Percentiles rank a stretch among this genome's conserved stretches.
Evolutionary conservation across 1,140 invertebrate species (phyloP).

Genomic region (Drosophila takahashii): DNA sequence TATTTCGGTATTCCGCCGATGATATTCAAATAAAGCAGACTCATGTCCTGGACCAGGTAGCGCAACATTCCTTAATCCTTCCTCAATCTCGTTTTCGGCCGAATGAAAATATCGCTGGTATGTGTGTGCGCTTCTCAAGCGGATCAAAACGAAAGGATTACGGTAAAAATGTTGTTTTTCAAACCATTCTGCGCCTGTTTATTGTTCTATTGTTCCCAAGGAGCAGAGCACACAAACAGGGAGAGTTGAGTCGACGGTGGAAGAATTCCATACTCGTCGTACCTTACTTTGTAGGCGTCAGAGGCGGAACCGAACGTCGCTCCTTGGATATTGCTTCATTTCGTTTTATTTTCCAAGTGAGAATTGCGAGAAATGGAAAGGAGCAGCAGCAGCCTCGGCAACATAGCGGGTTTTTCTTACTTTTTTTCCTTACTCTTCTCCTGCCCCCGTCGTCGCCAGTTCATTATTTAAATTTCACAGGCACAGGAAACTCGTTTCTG

Average conservation of each 20-base stretch:
- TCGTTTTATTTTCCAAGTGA: slow-evolving; percentile 63
- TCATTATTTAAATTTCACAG: slow-evolving; percentile 74
- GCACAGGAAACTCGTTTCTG: slow-evolving; percentile 75
- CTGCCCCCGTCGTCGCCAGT: slow-evolving; percentile 17
- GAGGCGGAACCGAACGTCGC: slow-evolving; percentile 61
- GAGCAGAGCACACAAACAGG: slow-evolving; percentile 2
- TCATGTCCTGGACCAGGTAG: slow-evolving; percentile 53
- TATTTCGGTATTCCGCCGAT: slow-evolving; percentile 1
- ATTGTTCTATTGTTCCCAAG: slow-evolving; percentile 55
- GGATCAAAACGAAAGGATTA: slow-evolving; percentile 82
- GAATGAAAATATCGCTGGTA: slow-evolving; percentile 64
- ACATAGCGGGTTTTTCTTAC: slow-evolving; percentile 67
- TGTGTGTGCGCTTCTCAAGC: slow-evolving; percentile 66
- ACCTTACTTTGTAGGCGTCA: slow-evolving; percentile 53
- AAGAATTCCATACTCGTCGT: slow-evolving; percentile 7
- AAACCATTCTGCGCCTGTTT: slow-evolving; percentile 45
- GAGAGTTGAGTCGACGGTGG: slow-evolving; percentile 6
- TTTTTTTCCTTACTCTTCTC: neutral
- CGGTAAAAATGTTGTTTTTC: slow-evolving; percentile 72
- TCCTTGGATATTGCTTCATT: slow-evolving; percentile 66
- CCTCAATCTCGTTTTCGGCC: slow-evolving; percentile 77
- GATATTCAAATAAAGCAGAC: slow-evolving; percentile 73
- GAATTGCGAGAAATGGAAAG: slow-evolving; percentile 78
- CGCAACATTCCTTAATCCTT: slow-evolving; percentile 67
- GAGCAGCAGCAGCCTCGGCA: slow-evolving; percentile 43